Evolutionary conservation across 2,888 invertebrate species (phyloP).

Genomic region (Pemphredon lugubris): DNA sequence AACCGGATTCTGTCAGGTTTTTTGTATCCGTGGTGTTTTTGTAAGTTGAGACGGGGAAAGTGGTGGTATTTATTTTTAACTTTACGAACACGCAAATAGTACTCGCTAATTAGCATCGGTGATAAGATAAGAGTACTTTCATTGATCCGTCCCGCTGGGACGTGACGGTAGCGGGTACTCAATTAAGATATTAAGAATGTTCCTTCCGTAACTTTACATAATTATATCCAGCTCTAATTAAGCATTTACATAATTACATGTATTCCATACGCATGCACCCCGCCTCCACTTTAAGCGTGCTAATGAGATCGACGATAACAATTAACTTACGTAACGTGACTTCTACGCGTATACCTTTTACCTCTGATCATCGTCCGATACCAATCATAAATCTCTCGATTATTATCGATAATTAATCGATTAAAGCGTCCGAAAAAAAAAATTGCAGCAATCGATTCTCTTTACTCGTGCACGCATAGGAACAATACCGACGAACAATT

Average conservation of each 20-base stretch:
- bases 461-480: too few relatives aligned
- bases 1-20: not conserved
- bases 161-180: conserved; percentile 41
- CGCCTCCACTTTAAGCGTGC: conserved; percentile 40
- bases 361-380: conserved; percentile 6
- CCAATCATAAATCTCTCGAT: too few relatives aligned
- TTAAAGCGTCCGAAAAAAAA: not conserved
- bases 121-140: conserved; percentile 39
- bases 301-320: conserved; percentile 66
- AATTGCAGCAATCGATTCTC: not conserved
- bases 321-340: conserved; percentile 44
- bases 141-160: conserved; percentile 53
- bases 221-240: conserved; percentile 58
- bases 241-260: conserved; percentile 63
- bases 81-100: conserved; percentile 1
- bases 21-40: conserved; percentile 9
- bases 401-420: not conserved
- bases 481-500: too few relatives aligned
- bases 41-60: not conserved
- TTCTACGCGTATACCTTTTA: conserved; percentile 29
- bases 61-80: not conserved
- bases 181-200: conserved; percentile 62
- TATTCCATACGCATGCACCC: conserved; percentile 23
- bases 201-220: conserved; percentile 48
- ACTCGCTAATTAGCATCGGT: conserved; percentile 47